A percentile compares a stretch with the other conserved stretches of the same genome.
phyloP scores from a whole-genome alignment of 2,113 vertebrate genomes.

The Pseudolaguvia tuberculata region DNA sequence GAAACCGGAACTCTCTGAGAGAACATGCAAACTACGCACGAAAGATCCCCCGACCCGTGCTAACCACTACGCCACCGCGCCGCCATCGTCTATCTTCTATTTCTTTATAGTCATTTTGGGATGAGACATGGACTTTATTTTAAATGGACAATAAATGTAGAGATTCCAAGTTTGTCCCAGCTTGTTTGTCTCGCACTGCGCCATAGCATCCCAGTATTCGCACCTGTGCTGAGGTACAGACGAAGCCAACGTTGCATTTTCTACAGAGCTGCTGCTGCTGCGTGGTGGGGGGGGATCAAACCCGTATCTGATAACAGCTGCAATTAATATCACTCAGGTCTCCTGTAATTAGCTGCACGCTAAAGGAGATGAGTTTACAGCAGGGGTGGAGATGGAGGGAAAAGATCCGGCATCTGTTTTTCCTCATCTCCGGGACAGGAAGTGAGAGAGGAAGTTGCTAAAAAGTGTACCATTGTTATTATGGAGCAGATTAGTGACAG shows the following conservation, averaged over 20 bases:
- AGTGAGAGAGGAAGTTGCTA: slow-evolving; percentile 8
- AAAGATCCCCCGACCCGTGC: no score
- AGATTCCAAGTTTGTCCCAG: neutral
- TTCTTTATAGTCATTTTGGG: no score
- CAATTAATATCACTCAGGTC: slow-evolving; percentile 53
- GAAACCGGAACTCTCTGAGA: no score
- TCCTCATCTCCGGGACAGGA: slow-evolving; percentile 1
- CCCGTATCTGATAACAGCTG: slow-evolving; percentile 25
- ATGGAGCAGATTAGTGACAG: neutral
- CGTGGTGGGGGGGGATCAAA: neutral
- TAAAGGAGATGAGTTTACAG: slow-evolving; percentile 19
- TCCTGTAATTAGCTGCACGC: slow-evolving; percentile 49
- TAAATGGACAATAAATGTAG: neutral
- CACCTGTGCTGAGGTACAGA: slow-evolving; percentile 4
- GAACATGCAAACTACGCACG: no score
- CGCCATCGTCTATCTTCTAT: no score
- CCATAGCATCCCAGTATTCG: neutral
- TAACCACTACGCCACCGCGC: no score
- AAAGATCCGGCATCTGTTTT: slow-evolving; percentile 37
- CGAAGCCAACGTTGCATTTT: slow-evolving; percentile 30
- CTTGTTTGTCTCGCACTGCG: neutral
- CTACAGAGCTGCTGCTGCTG: slow-evolving; percentile 26
- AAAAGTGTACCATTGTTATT: slow-evolving; percentile 36
- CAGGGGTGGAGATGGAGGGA: slow-evolving; percentile 24
- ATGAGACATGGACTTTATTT: neutral